phyloP scores from a whole-genome alignment of 1,140 invertebrate genomes.

The Thaumatotibia leucotreta region DNA sequence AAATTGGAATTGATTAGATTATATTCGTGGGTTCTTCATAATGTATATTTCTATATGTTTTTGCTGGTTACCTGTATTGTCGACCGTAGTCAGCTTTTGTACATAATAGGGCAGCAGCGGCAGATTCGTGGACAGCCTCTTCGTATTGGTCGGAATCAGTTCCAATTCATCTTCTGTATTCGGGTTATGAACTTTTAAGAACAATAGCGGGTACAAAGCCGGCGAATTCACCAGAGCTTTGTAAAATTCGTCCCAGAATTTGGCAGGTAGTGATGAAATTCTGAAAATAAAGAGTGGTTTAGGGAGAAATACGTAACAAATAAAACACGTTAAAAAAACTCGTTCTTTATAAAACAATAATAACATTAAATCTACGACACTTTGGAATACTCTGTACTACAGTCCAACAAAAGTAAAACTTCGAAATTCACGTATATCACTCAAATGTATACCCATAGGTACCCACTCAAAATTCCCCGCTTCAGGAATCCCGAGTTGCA shows the following conservation, averaged over 20 bases:
- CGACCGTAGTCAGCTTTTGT: slow-evolving; percentile 44
- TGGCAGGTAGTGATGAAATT: slow-evolving; percentile 44
- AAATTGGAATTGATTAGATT: too few species aligned
- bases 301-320: background rate
- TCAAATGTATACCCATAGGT: too few species aligned
- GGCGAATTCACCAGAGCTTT: slow-evolving; percentile 46
- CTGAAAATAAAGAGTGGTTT: slow-evolving; percentile 42
- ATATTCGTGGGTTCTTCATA: too few species aligned
- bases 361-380: too few species aligned
- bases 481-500: background rate
- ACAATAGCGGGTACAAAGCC: slow-evolving; percentile 47
- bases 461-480: too few species aligned
- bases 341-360: too few species aligned
- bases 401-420: too few species aligned
- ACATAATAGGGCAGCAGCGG: slow-evolving; percentile 56
- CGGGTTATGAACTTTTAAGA: slow-evolving; percentile 31
- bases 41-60: too few species aligned
- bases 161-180: slow-evolving; percentile 29
- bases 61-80: slow-evolving; percentile 40
- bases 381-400: too few species aligned
- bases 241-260: slow-evolving; percentile 58
- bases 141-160: slow-evolving; percentile 36
- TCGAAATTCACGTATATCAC: too few species aligned
- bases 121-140: slow-evolving; percentile 48
- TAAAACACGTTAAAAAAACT: background rate